Conservation (phyloP, 1,140 invertebrate species). For the Saccostrea echinata region DNA sequence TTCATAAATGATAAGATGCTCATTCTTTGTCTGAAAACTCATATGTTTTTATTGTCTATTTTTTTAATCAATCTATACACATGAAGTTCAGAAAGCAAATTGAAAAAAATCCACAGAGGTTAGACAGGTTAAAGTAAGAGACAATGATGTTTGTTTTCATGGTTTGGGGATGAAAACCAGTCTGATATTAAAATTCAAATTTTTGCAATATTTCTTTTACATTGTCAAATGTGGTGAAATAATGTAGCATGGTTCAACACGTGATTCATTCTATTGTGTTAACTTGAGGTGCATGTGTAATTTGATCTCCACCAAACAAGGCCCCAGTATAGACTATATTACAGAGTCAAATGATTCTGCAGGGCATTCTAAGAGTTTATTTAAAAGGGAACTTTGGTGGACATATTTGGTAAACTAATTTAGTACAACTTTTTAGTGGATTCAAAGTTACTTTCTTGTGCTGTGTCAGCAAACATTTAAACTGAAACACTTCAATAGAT, state of each 20-base stretch:
- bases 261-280: not conserved
- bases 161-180: not conserved
- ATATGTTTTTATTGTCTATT: no score
- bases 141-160: not conserved
- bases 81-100: no score
- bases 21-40: not conserved
- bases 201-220: not conserved
- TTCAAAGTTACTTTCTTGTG: not conserved
- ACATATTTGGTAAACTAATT: not conserved
- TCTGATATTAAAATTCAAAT: conserved; percentile 4
- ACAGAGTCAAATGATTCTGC: not conserved
- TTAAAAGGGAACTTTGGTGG: not conserved
- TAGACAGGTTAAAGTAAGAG: no score
- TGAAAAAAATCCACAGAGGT: no score
- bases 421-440: not conserved
- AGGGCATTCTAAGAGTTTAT: not conserved
- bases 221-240: not conserved
- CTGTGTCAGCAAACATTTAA: not conserved
- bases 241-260: not conserved
- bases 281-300: not conserved
- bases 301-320: not conserved
- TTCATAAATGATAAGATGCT: not conserved
- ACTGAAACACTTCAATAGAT: not conserved
- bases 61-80: no score
- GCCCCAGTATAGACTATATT: not conserved